These are phyloP conservation scores for Dysmachus trigonus DNA, from an alignment of 2,888 invertebrate genomes.

Conservation along the genomic window DNA sequence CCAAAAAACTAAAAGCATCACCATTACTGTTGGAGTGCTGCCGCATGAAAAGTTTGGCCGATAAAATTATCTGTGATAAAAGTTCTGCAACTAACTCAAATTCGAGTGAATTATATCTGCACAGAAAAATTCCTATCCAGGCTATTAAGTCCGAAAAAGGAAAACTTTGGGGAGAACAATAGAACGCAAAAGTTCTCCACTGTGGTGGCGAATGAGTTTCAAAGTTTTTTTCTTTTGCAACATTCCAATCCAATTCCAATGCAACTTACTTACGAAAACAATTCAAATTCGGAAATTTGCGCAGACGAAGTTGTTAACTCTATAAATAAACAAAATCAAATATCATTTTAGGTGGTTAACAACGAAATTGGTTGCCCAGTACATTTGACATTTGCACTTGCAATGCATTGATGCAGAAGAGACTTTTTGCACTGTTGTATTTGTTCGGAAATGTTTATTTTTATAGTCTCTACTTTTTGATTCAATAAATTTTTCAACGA, in stretches of 20 bases:
- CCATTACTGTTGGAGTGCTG: neutral
- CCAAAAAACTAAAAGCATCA: neutral
- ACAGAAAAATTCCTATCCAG: neutral
- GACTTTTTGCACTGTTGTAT: neutral
- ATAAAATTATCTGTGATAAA: neutral
- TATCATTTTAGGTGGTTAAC: neutral
- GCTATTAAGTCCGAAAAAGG: neutral
- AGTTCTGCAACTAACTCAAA: neutral
- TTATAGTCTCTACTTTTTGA: neutral
- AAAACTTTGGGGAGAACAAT: neutral
- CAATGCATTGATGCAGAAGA: neutral
- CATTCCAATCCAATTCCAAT: neutral
- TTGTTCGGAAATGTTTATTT: too few species aligned
- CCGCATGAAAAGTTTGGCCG: neutral
- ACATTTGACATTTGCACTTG: neutral
- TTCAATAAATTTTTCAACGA: neutral
- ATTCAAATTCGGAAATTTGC: neutral
- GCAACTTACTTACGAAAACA: neutral
- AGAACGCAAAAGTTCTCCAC: neutral
- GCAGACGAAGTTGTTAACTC: neutral
- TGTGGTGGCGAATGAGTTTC: neutral
- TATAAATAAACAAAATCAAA: neutral
- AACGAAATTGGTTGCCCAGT: neutral
- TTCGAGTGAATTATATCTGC: neutral
- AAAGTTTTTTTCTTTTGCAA: neutral